phyloP scores from a whole-genome alignment of 2,797 vertebrate genomes.

The Cheirogaleus major region DNA sequence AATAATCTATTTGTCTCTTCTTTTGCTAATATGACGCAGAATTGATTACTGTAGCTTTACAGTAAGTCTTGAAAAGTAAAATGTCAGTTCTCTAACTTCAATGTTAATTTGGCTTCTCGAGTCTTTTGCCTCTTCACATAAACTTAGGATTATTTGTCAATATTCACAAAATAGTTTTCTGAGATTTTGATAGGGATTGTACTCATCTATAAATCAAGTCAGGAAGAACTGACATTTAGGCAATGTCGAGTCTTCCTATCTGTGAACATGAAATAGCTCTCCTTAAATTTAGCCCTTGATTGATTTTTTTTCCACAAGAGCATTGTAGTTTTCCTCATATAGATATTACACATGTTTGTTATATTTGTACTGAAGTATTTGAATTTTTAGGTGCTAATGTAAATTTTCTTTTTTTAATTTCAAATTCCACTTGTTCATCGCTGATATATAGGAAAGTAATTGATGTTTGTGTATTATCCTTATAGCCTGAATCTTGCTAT shows the following conservation, averaged over 20 bases:
- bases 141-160: neutral
- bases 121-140: neutral
- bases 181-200: neutral
- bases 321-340: neutral
- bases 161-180: neutral
- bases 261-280: neutral
- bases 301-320: neutral
- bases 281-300: neutral
- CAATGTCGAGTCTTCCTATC: neutral
- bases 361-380: neutral
- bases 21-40: neutral
- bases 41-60: neutral
- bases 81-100: neutral
- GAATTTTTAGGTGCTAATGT: neutral
- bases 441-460: neutral
- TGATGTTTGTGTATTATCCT: neutral
- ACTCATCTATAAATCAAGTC: neutral
- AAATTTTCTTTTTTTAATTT: neutral
- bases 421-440: neutral
- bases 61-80: neutral
- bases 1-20: neutral
- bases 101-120: neutral
- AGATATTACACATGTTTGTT: neutral
- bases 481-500: neutral
- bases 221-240: neutral